A percentile compares a stretch with the other conserved stretches of the same genome.
These are phyloP conservation scores for Spondyliosoma cantharus DNA, from an alignment of 2,797 vertebrate species.

Conservation along the genomic window DNA sequence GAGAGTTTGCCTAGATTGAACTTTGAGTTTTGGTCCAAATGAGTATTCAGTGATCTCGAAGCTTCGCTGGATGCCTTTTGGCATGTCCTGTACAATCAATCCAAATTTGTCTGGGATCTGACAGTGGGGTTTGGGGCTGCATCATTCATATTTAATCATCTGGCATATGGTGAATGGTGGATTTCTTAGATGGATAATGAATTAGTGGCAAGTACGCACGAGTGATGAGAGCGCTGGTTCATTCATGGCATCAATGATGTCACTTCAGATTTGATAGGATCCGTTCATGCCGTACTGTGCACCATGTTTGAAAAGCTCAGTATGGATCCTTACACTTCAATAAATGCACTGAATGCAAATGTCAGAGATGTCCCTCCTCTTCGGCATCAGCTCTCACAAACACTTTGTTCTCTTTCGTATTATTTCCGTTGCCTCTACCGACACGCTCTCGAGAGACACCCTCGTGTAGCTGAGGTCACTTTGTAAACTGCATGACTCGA, in stretches of 20 bases:
- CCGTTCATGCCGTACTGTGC: constrained; percentile 26
- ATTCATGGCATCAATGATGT: constrained; percentile 8
- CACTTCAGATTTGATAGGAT: constrained; percentile 23
- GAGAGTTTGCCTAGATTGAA: constrained; percentile 44
- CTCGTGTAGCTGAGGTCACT: constrained; percentile 48
- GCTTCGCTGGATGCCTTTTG: constrained; percentile 52
- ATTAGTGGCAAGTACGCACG: constrained; percentile 26
- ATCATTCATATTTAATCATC: constrained; percentile 64
- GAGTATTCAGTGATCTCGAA: constrained; percentile 50
- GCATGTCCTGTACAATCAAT: constrained; percentile 50
- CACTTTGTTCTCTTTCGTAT: not conserved
- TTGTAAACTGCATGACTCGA: constrained; percentile 52
- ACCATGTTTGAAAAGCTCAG: constrained; percentile 37
- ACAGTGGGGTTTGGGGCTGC: constrained; percentile 33
- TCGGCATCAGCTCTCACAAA: not conserved
- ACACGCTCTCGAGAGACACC: constrained; percentile 30
- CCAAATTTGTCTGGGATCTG: constrained; percentile 44
- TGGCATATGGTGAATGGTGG: constrained; percentile 57
- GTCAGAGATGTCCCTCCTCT: not conserved
- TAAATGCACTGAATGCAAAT: constrained; percentile 27
- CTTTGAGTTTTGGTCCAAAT: constrained; percentile 48
- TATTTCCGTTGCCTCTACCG: constrained; percentile 29
- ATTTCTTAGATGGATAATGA: constrained; percentile 43
- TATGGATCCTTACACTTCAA: constrained; percentile 15
- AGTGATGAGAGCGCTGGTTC: constrained; percentile 3